Conservation (phyloP, 2,113 vertebrate genomes). For the Chloropsis hardwickii region DNA sequence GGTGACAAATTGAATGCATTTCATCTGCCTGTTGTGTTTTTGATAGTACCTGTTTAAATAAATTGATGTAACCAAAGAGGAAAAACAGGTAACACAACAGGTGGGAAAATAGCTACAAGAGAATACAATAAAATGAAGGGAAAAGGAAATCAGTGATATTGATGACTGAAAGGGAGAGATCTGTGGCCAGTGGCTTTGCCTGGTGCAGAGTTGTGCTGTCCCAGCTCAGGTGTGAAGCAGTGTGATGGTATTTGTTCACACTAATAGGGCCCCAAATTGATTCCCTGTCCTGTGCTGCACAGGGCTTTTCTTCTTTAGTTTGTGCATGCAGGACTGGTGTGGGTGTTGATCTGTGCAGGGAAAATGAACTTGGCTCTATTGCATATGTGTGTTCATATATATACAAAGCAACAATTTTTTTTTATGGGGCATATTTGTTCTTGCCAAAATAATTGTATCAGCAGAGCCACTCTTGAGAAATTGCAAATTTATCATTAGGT, state of each 20-base stretch:
- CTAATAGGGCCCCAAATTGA: accelerated
- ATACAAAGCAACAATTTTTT: background rate
- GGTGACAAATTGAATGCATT: background rate
- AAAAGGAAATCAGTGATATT: background rate
- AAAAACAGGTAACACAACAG: background rate
- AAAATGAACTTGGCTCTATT: background rate
- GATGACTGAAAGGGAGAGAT: background rate
- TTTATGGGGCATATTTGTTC: background rate
- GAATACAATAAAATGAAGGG: background rate
- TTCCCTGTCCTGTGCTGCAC: background rate
- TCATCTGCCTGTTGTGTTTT: background rate
- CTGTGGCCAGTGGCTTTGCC: background rate
- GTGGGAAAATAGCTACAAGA: background rate
- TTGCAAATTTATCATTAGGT: background rate
- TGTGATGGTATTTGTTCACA: background rate
- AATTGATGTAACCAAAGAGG: background rate
- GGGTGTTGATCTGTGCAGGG: background rate
- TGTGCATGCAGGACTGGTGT: background rate
- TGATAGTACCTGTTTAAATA: background rate
- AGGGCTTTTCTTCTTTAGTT: background rate
- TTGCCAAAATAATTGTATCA: background rate
- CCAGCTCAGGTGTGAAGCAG: background rate
- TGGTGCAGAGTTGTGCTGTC: background rate
- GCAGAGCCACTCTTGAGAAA: background rate
- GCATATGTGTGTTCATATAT: background rate